Evolutionary conservation across 2,888 invertebrate species (phyloP).

Genomic region (Lottia gigantea): DNA sequence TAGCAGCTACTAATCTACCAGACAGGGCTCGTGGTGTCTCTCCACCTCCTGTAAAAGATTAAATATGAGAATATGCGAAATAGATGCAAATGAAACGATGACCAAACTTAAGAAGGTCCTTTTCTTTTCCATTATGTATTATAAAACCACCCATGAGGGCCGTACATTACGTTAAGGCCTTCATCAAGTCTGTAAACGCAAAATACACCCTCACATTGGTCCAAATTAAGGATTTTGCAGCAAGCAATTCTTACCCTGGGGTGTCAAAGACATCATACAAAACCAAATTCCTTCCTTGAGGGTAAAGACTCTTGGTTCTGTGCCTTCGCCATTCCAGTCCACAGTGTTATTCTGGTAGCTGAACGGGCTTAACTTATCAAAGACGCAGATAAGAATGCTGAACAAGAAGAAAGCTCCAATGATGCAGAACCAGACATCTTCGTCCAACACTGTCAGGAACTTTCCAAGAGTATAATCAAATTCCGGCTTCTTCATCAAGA

Average conservation of each 20-base stretch:
- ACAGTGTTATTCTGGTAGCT: slow-evolving; percentile 79
- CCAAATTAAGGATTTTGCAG: no score
- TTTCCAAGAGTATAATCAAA: slow-evolving; percentile 79
- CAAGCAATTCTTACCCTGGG: slow-evolving; percentile 75
- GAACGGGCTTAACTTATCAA: slow-evolving; percentile 97
- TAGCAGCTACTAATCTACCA: slow-evolving; percentile 93
- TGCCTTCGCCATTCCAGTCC: slow-evolving; percentile 81
- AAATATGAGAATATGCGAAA: not conserved
- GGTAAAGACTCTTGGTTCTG: slow-evolving; percentile 86
- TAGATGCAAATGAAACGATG: no score
- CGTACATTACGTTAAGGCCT: no score
- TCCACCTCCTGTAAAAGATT: slow-evolving; percentile 54
- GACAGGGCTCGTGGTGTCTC: slow-evolving; percentile 83
- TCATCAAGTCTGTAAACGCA: no score
- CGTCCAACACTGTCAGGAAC: slow-evolving; percentile 94
- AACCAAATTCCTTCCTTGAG: slow-evolving; percentile 98
- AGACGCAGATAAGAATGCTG: slow-evolving; percentile 89
- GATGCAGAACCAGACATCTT: slow-evolving; percentile 96
- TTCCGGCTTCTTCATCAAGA: slow-evolving; percentile 91
- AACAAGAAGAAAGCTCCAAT: slow-evolving; percentile 65
- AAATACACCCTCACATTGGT: no score
- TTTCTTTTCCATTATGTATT: no score
- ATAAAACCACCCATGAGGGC: no score
- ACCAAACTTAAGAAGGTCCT: no score
- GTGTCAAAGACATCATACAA: slow-evolving; percentile 97